Base-by-base conservation (phyloP, 2,797 vertebrate species). In the Rachycentron canadum region DNA sequence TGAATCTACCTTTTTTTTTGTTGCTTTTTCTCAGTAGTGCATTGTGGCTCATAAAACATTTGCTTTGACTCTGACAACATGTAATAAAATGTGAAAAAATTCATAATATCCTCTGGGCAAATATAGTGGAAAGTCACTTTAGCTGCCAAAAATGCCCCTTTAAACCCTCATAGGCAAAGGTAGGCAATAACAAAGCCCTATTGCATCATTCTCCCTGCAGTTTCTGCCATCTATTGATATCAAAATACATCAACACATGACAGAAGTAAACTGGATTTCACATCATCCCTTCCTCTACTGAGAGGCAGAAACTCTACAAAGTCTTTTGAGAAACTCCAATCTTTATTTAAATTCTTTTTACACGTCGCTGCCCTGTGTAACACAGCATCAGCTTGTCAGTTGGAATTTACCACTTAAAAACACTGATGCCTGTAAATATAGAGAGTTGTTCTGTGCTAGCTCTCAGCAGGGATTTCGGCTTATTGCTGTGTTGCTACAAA, bases 341-440 rank as follows among this genome's bases (percentile, higher is more conserved):
- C 50, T 36, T 61, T 21, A 73, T 83, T 73, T 63, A 73, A 73
- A 85, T 72, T 19, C 50, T 56, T 65, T 76, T 64, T 28, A 45
- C n/a, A 30, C 56, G 62, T 47, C 38, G 8, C 52, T 77, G 56
- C 76, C 66, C 53, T 1, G 5, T 63, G 55, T 66, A 71, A 73
- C 5, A 43, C n/a, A 67, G 64, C 61, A 69, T 47, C 69, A 60
- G 65, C 67, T 78, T 79, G 79, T 84, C 86, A 78, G 84, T 25
- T 71, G 61, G 43, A 72, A 69, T 82, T 82, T 67, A 63, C 56
- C 43, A 30, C 74, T 76, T 82, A 63, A 84, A 83, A 84, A 77
- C 71, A 83, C 71, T 50, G 83, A 81, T 9, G 73, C 75, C 56
- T 69, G 77, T 81, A 76, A 86, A 82, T 74, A 74, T 68, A 82